Evolutionary conservation across 2,888 invertebrate species (phyloP).

Genomic region (Fissipunctia ypsillon): DNA sequence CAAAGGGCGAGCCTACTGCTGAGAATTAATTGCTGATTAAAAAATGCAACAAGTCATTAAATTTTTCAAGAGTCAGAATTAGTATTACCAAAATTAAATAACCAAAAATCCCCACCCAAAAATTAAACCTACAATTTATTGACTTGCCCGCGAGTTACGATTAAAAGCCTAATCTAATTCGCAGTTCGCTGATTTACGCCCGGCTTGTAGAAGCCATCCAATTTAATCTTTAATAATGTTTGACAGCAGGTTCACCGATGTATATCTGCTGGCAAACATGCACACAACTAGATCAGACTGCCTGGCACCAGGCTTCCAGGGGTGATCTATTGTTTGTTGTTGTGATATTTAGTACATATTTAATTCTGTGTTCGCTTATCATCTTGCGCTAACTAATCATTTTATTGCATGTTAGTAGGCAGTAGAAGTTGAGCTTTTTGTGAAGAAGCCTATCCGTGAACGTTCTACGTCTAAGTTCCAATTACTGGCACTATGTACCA

Average conservation of each 20-base stretch:
- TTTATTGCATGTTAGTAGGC: neutral
- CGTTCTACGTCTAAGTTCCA: neutral
- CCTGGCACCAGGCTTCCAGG: too few species aligned
- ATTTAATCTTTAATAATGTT: conserved; percentile 22
- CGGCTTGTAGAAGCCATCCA: conserved; percentile 3
- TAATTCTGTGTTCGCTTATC: neutral
- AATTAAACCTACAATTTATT: neutral
- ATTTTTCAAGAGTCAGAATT: neutral
- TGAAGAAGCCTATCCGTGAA: neutral
- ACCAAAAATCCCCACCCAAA: neutral
- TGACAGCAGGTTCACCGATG: conserved; percentile 1
- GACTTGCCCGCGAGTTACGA: neutral
- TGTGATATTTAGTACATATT: neutral
- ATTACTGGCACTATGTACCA: neutral
- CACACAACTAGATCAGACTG: neutral
- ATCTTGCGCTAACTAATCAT: neutral
- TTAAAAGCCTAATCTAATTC: conserved; percentile 18
- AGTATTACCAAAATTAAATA: neutral
- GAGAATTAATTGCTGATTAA: neutral
- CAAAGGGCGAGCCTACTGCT: neutral
- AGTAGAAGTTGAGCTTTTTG: neutral
- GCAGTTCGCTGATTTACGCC: conserved; percentile 7
- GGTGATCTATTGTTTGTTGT: neutral
- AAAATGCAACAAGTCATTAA: neutral
- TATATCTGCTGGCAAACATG: neutral